These are phyloP conservation scores for Apostichopus parvimensis DNA, from an alignment of 35 echinoderm and acorn worm genomes.

Conservation along the genomic window DNA sequence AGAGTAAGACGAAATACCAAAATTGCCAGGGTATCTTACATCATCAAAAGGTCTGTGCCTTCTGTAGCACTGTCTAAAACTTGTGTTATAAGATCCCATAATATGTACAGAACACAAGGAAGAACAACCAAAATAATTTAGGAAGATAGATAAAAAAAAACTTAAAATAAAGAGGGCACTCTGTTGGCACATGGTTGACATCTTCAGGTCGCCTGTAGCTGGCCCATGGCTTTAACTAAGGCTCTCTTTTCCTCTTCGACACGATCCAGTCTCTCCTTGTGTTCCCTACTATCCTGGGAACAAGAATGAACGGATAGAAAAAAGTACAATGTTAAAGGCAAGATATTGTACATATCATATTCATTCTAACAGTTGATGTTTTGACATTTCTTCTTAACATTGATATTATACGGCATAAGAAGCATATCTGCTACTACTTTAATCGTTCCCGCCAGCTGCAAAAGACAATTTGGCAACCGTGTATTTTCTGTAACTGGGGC, in stretches of 20 bases:
- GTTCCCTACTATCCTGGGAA: slow-evolving; percentile 47
- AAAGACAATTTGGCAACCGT: too few species aligned
- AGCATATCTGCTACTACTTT: too few species aligned
- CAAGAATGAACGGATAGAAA: neutral
- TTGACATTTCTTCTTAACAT: too few species aligned
- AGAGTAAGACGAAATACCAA: too few species aligned
- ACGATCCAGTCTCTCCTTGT: slow-evolving; percentile 37
- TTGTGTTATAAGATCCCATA: neutral
- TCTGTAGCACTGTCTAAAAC: neutral
- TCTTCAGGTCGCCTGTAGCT: slow-evolving; percentile 33
- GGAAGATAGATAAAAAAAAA: slow-evolving; percentile 21
- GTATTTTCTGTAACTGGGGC: too few species aligned
- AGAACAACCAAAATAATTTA: neutral
- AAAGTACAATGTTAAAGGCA: neutral
- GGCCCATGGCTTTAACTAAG: slow-evolving; percentile 44
- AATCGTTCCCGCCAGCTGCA: too few species aligned
- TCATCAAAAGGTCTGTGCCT: too few species aligned
- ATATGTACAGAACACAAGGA: slow-evolving; percentile 19
- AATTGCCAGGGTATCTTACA: too few species aligned
- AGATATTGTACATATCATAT: too few species aligned
- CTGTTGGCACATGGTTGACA: slow-evolving; percentile 53
- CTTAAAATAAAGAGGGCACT: slow-evolving; percentile 13
- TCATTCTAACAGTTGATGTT: too few species aligned
- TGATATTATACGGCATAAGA: too few species aligned
- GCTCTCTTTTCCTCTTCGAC: slow-evolving; percentile 52